A percentile compares a stretch with the other conserved stretches of the same genome.
phyloP scores from a whole-genome alignment of 2,888 invertebrate species.

The Orchesella flavescens region DNA sequence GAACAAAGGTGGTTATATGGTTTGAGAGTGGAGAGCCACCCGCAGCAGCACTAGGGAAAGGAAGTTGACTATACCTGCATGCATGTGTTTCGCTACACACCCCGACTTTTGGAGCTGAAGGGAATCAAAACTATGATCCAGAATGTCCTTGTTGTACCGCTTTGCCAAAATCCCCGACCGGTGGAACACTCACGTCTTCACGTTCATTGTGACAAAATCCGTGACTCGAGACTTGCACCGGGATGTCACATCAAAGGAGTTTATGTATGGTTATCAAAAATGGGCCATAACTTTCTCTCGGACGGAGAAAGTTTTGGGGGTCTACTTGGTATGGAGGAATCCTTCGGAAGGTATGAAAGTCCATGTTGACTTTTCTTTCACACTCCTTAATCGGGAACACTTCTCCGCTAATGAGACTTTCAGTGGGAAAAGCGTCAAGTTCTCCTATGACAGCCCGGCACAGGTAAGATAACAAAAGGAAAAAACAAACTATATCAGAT shows the following conservation, averaged over 20 bases:
- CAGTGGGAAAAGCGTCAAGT: constrained; percentile 82
- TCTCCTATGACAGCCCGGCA: constrained; percentile 73
- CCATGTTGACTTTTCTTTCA: constrained; percentile 87
- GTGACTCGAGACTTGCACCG: constrained; percentile 85
- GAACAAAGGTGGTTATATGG: background rate
- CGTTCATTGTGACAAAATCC: constrained; percentile 86
- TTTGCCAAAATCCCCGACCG: constrained; percentile 88
- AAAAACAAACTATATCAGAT: no score
- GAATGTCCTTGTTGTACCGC: constrained; percentile 86
- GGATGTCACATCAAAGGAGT: constrained; percentile 87
- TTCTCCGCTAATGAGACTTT: constrained; percentile 88
- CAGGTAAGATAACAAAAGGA: constrained; percentile 44
- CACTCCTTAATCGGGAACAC: constrained; percentile 85
- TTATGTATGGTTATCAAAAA: constrained; percentile 86
- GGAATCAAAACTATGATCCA: constrained; percentile 56
- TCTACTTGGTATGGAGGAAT: constrained; percentile 85
- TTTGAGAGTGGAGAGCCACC: no score
- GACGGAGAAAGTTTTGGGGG: constrained; percentile 84
- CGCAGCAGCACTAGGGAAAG: no score
- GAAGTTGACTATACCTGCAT: no score
- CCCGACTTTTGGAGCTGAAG: constrained; percentile 16
- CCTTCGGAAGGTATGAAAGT: constrained; percentile 84
- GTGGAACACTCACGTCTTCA: constrained; percentile 87
- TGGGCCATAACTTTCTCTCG: constrained; percentile 88
- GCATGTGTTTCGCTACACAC: no score